These are phyloP conservation scores for Arion vulgaris DNA, from an alignment of 1,140 invertebrate species.

Conservation along the genomic window DNA sequence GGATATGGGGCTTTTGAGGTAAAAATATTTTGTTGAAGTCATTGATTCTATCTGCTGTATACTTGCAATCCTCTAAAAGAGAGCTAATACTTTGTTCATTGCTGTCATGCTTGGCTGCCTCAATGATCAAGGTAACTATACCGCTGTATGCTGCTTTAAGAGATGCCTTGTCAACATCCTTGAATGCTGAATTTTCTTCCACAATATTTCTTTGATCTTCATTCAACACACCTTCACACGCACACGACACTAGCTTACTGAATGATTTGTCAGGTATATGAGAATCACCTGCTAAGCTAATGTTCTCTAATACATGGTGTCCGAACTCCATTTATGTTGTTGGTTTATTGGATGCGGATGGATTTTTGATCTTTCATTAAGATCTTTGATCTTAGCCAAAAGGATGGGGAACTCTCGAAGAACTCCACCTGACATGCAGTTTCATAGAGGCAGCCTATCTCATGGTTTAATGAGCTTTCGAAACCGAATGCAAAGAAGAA, in stretches of 20 bases:
- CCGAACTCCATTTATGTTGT: conserved; percentile 54
- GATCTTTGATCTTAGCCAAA: no score
- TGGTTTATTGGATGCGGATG: no score
- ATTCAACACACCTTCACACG: conserved; percentile 53
- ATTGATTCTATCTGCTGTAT: conserved; percentile 53
- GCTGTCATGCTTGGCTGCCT: conserved; percentile 59
- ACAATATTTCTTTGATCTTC: conserved; percentile 47
- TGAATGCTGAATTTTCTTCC: conserved; percentile 51
- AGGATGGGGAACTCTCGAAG: no score
- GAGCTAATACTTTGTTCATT: conserved; percentile 48
- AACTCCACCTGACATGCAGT: no score
- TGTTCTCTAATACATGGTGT: conserved; percentile 49
- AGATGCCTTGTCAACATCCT: conserved; percentile 50
- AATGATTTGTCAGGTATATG: conserved; percentile 60
- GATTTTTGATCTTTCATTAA: no score
- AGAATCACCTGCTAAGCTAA: conserved; percentile 57
- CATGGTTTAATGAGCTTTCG: no score
- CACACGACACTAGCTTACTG: conserved; percentile 44
- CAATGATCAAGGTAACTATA: conserved; percentile 48
- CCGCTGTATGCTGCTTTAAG: conserved; percentile 55
- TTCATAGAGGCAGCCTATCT: no score
- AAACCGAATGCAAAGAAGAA: no score
- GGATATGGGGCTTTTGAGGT: conserved; percentile 58
- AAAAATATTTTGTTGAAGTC: conserved; percentile 48
- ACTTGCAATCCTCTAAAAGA: conserved; percentile 60